Evolutionary conservation across 2,888 invertebrate genomes (phyloP).

Genomic region (Bunonema sp.): DNA sequence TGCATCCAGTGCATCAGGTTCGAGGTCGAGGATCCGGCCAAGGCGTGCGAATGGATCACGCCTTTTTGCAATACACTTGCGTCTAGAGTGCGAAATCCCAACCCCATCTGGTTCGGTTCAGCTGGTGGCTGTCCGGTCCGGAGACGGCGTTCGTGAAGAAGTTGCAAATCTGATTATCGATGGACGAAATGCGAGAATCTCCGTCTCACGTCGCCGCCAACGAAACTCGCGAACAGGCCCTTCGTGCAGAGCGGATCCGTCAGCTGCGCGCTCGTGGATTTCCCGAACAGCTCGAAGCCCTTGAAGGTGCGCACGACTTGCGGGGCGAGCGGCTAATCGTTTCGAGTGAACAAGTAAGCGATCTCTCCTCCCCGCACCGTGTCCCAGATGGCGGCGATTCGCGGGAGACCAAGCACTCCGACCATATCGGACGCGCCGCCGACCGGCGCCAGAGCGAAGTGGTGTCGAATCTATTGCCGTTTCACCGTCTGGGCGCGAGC

Average conservation of each 20-base stretch:
- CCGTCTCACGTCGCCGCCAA: no score
- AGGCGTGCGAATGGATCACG: no score
- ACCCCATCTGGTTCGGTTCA: no score
- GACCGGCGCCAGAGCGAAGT: conserved; percentile 42
- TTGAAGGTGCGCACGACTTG: conserved; percentile 1
- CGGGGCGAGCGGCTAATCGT: neutral
- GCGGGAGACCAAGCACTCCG: no score
- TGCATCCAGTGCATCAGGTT: no score
- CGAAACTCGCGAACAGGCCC: conserved; percentile 8
- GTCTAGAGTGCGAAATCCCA: no score
- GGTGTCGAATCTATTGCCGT: conserved; percentile 25
- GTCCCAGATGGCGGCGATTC: no score
- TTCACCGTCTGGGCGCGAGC: neutral
- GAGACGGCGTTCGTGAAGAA: no score
- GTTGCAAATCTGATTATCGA: no score
- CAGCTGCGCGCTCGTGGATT: neutral
- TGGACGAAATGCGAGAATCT: no score
- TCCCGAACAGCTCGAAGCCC: neutral
- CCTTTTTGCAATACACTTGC: no score
- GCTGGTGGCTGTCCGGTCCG: conserved; percentile 36
- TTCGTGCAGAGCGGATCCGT: conserved; percentile 4
- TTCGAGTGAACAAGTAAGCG: neutral
- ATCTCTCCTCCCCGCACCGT: conserved; percentile 8
- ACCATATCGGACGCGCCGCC: conserved; percentile 17
- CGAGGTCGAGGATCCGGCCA: no score